phyloP scores from a whole-genome alignment of 2,113 vertebrate species.

The Mesembrinibis cayennensis region DNA sequence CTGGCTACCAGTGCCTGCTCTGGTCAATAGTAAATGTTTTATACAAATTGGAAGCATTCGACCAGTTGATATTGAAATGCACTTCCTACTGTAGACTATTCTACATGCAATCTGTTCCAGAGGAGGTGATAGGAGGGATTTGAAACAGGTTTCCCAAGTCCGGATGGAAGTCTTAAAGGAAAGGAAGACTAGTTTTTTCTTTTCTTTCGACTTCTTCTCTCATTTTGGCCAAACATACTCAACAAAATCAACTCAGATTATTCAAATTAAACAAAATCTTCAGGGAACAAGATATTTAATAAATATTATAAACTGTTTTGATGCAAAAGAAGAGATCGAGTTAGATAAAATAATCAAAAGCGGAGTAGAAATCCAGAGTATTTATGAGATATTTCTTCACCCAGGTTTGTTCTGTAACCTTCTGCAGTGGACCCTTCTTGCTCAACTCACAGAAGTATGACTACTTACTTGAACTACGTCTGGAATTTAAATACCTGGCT shows the following conservation, averaged over 20 bases:
- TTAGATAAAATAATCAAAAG: not conserved
- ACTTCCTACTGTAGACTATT: not conserved
- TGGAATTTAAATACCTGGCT: not conserved
- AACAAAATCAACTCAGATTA: not conserved
- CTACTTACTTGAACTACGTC: not conserved
- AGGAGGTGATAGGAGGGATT: not conserved
- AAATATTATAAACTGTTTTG: not conserved
- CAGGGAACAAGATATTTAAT: not conserved
- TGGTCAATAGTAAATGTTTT: not conserved
- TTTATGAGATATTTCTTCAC: not conserved
- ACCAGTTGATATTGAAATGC: not conserved
- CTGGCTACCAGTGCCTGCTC: not conserved
- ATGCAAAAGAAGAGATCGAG: not conserved
- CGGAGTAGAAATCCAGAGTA: not conserved
- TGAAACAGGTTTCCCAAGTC: not conserved
- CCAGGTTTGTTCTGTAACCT: not conserved
- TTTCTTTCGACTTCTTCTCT: not conserved
- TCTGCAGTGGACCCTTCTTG: not conserved
- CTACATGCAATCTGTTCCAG: accelerated
- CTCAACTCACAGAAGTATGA: not conserved
- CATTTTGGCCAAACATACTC: not conserved
- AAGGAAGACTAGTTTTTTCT: not conserved
- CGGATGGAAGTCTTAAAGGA: not conserved
- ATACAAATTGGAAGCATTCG: not conserved
- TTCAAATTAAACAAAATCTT: not conserved